Base-by-base conservation (phyloP, 2,888 invertebrate genomes). In the Rambutsinella grinnellia region DNA sequence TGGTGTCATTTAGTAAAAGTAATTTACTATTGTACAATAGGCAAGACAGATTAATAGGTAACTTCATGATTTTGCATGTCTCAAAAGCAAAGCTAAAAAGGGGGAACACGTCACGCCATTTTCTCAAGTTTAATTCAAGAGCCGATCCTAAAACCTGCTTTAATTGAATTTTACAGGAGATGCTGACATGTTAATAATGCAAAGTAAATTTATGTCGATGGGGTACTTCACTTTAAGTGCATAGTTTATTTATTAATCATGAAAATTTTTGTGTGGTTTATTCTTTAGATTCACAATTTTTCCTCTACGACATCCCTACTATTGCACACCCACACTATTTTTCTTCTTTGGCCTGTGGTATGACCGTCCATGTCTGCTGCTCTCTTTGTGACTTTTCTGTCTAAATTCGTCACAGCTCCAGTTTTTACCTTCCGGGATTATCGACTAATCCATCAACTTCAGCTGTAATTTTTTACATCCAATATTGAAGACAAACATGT, bases 371-470 rank as follows among this genome's bases (percentile, higher is more conserved):
- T 13, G 13, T 13, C 36, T 36, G 6, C 36, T n/a, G n/a, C n/a
- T n/a, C n/a, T n/a, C n/a, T n/a, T n/a, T n/a, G n/a, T n/a, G n/a
- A n/a, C n/a, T 36, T 36, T 36, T 36, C 13, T 5, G 36, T 36
- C 36, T 36, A 36, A 36, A 8, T 36, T 36, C 36, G 6, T 8
- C 36, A 36, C 13, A 36, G n/a, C 13, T 36, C 36, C 36, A 36
- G 36, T 13, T 36, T 36, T 36, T 36, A 36, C 36, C 36, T 36
- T 36, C 36, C 23, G 15, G 24, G 15, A 46, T 15, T 66, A 66
- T 66, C 56, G 66, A 66, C 66, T 66, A 66, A 66, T 66, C 66
- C 66, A 66, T 66, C 66, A 66, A 36, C 36, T 8, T 36, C 36
- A 36, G 13, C 36, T 36, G 5, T 36, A 8, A 36, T 36, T 36